Base-by-base conservation (phyloP, 2,113 vertebrate genomes). In the Cyanoderma ruficeps region DNA sequence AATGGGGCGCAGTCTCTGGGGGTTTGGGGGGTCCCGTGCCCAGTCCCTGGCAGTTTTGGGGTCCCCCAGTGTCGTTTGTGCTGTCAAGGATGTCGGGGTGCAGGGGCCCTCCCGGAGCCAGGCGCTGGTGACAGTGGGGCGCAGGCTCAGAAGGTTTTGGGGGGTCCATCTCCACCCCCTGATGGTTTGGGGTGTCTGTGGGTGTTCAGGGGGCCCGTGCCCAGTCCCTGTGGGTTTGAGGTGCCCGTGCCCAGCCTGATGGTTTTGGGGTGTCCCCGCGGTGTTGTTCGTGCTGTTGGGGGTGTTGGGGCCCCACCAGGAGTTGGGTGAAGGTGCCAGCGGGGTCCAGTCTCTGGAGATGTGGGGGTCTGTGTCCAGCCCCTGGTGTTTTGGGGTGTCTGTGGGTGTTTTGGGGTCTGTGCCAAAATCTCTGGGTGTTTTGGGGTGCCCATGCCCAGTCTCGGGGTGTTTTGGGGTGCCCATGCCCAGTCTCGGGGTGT, bases 51-150 rank as follows among this genome's bases (percentile, higher is more conserved):
- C 22, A 49, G 65, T 59, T 60, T n/a, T 0, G 19, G 35, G 65
- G 35, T 59, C 15, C 30, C 35, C 30, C 42, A 11, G 28, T 22
- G 28, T 10, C 1, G 0, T 39, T 47, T 0, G 0, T 46, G 41
- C 41, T 56, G 22, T 25, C 63, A 39, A 1, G 28, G 42, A 21
- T 57, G 22, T 68, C 1, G 23, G 53, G 42, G 42, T 57, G 47
- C 47, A 49, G 22, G 23, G 23, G 47, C 22, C 8, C 44, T 46
- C 13, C 44, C 9, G 19, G 44, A 20, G 7, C 25, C 50, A 28
- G 27, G 50, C 16, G 50, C 15, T 17, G 42, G 27, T 46, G 63
- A 5, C 1, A 0, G 27, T 22, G 52, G 53, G 35, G 9, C 28
- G 18, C 35, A 14, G 53, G 11, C 35, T 28, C 37, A 50, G 53